phyloP scores from a whole-genome alignment of 1,140 invertebrate species.

The Pseudomyrmex flavicornis region DNA sequence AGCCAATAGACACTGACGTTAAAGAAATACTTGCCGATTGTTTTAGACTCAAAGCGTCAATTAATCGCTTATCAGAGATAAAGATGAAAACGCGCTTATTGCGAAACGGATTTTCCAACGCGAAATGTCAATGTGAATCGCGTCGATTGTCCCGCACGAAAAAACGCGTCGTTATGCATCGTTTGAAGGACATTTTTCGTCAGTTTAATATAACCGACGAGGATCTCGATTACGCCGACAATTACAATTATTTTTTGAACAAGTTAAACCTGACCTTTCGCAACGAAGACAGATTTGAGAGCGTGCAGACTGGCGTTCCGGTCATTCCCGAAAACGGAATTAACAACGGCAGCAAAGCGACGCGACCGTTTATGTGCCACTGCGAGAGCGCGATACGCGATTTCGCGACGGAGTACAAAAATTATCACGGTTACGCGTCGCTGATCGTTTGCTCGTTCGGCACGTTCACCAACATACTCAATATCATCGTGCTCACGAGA shows the following conservation, averaged over 20 bases:
- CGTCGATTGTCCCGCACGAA: neutral
- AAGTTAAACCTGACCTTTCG: neutral
- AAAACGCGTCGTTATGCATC: slow-evolving; percentile 52
- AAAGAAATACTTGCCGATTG: no score
- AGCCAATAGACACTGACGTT: no score
- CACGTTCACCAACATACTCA: slow-evolving; percentile 94
- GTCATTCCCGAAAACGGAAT: neutral
- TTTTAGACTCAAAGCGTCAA: neutral
- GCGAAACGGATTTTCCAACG: neutral
- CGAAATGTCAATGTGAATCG: no score
- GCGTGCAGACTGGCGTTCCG: no score
- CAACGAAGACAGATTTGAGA: neutral
- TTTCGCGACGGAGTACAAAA: slow-evolving; percentile 68
- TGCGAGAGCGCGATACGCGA: slow-evolving; percentile 70
- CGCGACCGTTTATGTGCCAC: slow-evolving; percentile 34
- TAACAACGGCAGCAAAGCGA: neutral
- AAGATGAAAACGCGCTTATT: neutral
- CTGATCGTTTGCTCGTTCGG: slow-evolving; percentile 94
- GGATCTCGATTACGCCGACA: slow-evolving; percentile 76
- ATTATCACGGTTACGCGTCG: slow-evolving; percentile 89
- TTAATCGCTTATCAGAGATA: neutral
- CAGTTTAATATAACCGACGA: slow-evolving; percentile 77
- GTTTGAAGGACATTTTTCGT: slow-evolving; percentile 65
- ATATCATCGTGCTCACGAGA: slow-evolving; percentile 94
- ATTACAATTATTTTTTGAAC: neutral